Percentiles rank a stretch among this genome's conserved stretches.
phyloP scores from a whole-genome alignment of 2,113 vertebrate genomes.

The Myiozetetes cayanensis region DNA sequence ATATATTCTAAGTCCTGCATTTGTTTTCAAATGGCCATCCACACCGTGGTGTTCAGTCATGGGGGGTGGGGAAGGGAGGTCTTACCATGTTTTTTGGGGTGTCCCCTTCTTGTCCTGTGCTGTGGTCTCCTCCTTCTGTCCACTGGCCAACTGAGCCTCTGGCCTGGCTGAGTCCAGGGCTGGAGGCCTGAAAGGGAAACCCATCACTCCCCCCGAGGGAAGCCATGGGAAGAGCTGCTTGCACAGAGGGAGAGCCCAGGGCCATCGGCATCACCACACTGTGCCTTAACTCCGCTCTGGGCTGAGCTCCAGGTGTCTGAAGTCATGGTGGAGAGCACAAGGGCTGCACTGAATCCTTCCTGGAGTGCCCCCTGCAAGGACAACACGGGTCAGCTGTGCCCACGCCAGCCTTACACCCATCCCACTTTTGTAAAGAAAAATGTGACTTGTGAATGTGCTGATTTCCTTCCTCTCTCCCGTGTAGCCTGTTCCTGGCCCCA shows the following conservation, averaged over 20 bases:
- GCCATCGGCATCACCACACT: neutral
- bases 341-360: neutral
- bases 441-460: neutral
- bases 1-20: neutral
- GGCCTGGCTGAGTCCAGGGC: fast-evolving
- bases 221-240: neutral
- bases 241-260: neutral
- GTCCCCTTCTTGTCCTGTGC: neutral
- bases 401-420: neutral
- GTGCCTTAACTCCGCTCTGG: neutral
- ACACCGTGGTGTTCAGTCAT: neutral
- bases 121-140: neutral
- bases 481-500: neutral
- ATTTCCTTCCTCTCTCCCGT: neutral
- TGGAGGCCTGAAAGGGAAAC: neutral
- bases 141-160: neutral
- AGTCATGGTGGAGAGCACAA: neutral
- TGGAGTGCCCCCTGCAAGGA: neutral
- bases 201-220: neutral
- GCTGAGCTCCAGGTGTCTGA: neutral
- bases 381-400: neutral
- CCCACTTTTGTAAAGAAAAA: neutral
- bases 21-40: neutral
- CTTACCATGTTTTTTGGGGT: neutral
- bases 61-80: neutral